Percentiles rank a stretch among this genome's conserved stretches.
These are phyloP conservation scores for Pseudomyrmex dendroicus DNA, from an alignment of 1,140 invertebrate species.

Conservation along the genomic window DNA sequence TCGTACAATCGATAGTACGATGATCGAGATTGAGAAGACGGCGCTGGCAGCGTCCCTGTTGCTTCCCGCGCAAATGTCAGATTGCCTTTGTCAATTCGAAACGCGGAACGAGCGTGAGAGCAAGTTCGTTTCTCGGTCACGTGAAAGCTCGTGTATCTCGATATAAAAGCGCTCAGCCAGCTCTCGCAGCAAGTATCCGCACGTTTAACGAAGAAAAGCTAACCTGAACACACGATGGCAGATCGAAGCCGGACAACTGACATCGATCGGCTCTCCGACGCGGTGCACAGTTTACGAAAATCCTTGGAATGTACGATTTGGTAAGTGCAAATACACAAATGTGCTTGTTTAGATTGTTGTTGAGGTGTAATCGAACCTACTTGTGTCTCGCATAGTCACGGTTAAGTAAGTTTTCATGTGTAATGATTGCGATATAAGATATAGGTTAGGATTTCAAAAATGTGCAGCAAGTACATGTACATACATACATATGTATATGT, in stretches of 20 bases:
- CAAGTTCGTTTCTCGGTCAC: neutral
- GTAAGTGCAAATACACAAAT: conserved; percentile 48
- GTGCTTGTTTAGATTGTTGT: neutral
- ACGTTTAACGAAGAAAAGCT: neutral
- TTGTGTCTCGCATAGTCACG: neutral
- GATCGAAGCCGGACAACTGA: neutral
- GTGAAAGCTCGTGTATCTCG: no score
- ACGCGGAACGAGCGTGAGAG: neutral
- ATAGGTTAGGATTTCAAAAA: conserved; percentile 40
- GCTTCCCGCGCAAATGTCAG: conserved; percentile 22
- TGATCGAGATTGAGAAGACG: neutral
- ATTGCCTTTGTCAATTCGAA: conserved; percentile 2
- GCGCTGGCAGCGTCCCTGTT: neutral
- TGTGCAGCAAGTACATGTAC: conserved; percentile 3
- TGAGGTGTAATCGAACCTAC: neutral
- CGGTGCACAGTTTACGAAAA: conserved; percentile 47
- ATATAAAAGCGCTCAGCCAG: neutral
- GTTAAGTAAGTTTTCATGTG: neutral
- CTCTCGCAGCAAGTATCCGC: neutral
- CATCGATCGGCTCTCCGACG: conserved; percentile 37
- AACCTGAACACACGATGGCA: neutral
- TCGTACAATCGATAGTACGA: neutral
- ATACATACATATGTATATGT: no score
- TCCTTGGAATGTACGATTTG: conserved; percentile 68
- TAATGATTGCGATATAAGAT: neutral